Conservation (phyloP, 1,140 invertebrate species). For the Callitettix versicolor region DNA sequence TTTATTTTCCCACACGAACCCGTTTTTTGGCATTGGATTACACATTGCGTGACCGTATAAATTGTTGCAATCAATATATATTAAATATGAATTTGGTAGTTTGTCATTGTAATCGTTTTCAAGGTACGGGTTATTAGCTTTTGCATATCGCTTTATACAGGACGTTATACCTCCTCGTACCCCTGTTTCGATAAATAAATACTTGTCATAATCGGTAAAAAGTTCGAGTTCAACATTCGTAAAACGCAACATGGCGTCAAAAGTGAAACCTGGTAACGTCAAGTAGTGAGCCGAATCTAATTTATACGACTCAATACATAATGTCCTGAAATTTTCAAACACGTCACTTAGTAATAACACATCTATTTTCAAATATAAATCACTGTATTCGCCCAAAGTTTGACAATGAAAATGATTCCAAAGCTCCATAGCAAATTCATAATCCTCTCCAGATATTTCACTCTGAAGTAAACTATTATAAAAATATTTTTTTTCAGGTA, state of each 20-base stretch:
- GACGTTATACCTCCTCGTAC: too few species aligned
- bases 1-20: too few species aligned
- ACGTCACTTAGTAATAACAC: slow-evolving; percentile 34
- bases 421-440: slow-evolving; percentile 33
- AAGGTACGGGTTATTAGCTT: too few species aligned
- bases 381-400: slow-evolving; percentile 27
- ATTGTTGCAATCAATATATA: too few species aligned
- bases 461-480: slow-evolving; percentile 28
- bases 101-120: too few species aligned
- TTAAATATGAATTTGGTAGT: too few species aligned
- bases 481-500: slow-evolving; percentile 28
- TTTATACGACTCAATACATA: slow-evolving; percentile 22
- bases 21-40: too few species aligned
- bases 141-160: too few species aligned
- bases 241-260: slow-evolving; percentile 36
- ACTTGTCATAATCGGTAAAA: too few species aligned
- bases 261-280: slow-evolving; percentile 32
- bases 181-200: too few species aligned
- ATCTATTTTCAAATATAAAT: slow-evolving; percentile 33
- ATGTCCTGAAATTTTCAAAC: slow-evolving; percentile 34
- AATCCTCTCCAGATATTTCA: slow-evolving; percentile 29
- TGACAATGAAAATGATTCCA: slow-evolving; percentile 33
- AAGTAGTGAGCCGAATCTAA: slow-evolving; percentile 28
- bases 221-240: too few species aligned
- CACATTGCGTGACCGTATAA: too few species aligned